These are phyloP conservation scores for Leucophenga varia DNA, from an alignment of 1,140 invertebrate species.

Conservation along the genomic window DNA sequence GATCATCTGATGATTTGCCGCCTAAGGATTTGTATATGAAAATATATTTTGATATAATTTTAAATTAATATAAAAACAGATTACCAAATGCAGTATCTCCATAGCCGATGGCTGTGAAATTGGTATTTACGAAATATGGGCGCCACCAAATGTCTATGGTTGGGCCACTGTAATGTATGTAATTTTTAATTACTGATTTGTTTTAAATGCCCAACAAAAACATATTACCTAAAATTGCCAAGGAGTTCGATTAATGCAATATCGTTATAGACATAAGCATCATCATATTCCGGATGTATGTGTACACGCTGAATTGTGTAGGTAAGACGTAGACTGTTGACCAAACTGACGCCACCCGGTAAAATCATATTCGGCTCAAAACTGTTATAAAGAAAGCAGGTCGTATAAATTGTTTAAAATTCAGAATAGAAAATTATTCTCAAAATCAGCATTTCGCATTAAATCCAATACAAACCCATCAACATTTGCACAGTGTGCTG, in stretches of 20 bases:
- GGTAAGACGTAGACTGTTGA: conserved; percentile 16
- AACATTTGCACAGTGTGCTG: conserved; percentile 57
- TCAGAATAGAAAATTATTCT: too few relatives aligned
- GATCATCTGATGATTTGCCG: conserved; percentile 5
- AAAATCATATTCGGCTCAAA: conserved; percentile 9
- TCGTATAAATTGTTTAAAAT: too few relatives aligned
- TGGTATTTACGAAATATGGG: neutral
- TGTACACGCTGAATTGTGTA: conserved; percentile 47
- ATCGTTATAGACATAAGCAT: conserved; percentile 58
- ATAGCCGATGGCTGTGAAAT: conserved; percentile 17
- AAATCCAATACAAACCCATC: conserved; percentile 12
- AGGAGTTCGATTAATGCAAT: conserved; percentile 55
- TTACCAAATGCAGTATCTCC: conserved; percentile 17
- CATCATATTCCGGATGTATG: conserved; percentile 58
- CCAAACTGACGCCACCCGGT: conserved; percentile 10
- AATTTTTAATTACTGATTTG: too few relatives aligned
- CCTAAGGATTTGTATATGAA: too few relatives aligned
- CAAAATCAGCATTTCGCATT: too few relatives aligned
- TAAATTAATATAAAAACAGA: too few relatives aligned
- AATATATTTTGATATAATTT: too few relatives aligned
- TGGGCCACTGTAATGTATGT: too few relatives aligned
- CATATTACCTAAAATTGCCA: too few relatives aligned
- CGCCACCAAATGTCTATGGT: neutral
- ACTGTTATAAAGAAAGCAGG: too few relatives aligned
- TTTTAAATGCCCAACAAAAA: too few relatives aligned